phyloP scores from a whole-genome alignment of 2,113 vertebrate genomes.

The Lynx canadensis region DNA sequence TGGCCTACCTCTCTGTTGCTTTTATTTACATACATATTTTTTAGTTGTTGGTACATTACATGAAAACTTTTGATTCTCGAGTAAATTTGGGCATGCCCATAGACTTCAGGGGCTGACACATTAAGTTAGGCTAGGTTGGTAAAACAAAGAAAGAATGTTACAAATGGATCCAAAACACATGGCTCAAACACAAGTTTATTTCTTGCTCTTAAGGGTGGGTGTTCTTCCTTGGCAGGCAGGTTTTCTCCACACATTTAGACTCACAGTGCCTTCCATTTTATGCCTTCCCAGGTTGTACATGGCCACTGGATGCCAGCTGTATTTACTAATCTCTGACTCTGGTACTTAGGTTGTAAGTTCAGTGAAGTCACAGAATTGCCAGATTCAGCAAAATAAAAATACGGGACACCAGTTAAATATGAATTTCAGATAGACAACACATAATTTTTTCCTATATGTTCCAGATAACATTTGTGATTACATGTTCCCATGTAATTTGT shows the following conservation, averaged over 20 bases:
- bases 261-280: background rate
- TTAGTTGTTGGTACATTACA: background rate
- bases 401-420: background rate
- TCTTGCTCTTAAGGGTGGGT: background rate
- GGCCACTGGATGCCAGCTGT: background rate
- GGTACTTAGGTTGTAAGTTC: background rate
- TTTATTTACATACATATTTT: background rate
- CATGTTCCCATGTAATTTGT: background rate
- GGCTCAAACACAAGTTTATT: background rate
- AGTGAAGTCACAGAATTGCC: background rate
- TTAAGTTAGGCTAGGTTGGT: background rate
- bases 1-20: background rate
- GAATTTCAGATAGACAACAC: background rate
- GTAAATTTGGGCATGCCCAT: background rate
- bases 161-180: background rate
- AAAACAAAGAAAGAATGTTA: background rate
- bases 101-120: background rate
- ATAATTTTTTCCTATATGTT: background rate
- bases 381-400: slow-evolving; percentile 47
- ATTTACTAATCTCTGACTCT: background rate
- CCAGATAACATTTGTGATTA: background rate
- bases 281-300: background rate
- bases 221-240: background rate
- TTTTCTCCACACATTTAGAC: background rate
- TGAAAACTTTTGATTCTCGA: slow-evolving; percentile 13